A percentile compares a stretch with the other conserved stretches of the same genome.
Evolutionary conservation across 2,888 invertebrate genomes (phyloP).

Genomic region (Anaspis maculata): DNA sequence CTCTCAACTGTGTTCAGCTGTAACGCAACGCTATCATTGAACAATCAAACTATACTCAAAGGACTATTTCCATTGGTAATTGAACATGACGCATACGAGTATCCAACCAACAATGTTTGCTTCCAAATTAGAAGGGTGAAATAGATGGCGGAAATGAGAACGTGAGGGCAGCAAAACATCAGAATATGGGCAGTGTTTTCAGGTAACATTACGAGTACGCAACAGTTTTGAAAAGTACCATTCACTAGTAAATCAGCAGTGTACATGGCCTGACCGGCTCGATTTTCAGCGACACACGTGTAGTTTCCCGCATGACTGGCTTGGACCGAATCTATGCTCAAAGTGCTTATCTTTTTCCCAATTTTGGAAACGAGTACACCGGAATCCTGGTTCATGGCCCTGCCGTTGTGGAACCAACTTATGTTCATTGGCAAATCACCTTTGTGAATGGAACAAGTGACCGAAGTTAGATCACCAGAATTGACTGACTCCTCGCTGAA

Average conservation of each 20-base stretch:
- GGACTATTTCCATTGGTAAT: conserved; percentile 65
- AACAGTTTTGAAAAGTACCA: conserved; percentile 53
- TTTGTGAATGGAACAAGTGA: conserved; percentile 59
- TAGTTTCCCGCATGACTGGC: conserved; percentile 55
- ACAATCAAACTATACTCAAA: conserved; percentile 52
- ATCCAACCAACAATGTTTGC: conserved; percentile 57
- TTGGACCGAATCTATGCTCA: conserved; percentile 52
- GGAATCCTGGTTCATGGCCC: conserved; percentile 31
- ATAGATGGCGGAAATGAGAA: conserved; percentile 46
- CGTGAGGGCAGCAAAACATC: conserved; percentile 46
- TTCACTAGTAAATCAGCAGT: conserved; percentile 57
- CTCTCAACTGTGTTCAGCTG: conserved; percentile 58
- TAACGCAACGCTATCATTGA: too few species aligned
- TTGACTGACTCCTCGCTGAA: conserved; percentile 52
- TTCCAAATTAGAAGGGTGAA: conserved; percentile 50
- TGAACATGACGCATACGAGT: conserved; percentile 61
- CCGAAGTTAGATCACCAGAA: conserved; percentile 59
- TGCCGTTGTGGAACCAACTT: conserved; percentile 63
- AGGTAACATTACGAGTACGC: too few species aligned
- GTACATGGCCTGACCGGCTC: conserved; percentile 53
- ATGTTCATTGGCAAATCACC: conserved; percentile 66
- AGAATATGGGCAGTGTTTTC: too few species aligned
- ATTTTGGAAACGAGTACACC: conserved; percentile 6
- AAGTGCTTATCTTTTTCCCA: conserved; percentile 46
- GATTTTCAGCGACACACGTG: conserved; percentile 54